These are phyloP conservation scores for Polietes domitor DNA, from an alignment of 2,888 invertebrate genomes.

Conservation along the genomic window DNA sequence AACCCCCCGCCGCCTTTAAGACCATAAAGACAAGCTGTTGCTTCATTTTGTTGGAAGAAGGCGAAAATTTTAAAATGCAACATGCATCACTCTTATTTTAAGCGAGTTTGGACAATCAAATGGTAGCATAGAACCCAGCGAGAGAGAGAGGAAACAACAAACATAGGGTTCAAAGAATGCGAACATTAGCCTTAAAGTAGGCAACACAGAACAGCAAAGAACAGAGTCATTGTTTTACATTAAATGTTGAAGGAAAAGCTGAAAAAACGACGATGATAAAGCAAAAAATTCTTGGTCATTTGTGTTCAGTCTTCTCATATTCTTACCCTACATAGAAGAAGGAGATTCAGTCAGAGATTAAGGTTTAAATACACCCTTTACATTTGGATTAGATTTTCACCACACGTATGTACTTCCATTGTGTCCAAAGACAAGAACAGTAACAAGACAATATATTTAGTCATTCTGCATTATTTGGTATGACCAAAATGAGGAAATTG, in stretches of 20 bases:
- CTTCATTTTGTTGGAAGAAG: background rate
- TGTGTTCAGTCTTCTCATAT: too few relatives aligned
- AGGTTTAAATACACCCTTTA: too few relatives aligned
- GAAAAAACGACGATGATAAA: too few relatives aligned
- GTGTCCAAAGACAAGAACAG: background rate
- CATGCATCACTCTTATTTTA: constrained; percentile 34
- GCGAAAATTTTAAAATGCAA: constrained; percentile 39
- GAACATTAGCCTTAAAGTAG: constrained; percentile 67
- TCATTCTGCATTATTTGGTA: background rate
- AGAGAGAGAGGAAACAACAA: constrained; percentile 14
- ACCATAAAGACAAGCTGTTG: constrained; percentile 28
- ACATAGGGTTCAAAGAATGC: constrained; percentile 48
- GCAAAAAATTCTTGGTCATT: too few relatives aligned
- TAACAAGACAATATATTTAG: background rate
- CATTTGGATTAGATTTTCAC: too few relatives aligned
- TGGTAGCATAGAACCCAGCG: constrained; percentile 17
- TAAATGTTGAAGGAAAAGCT: background rate
- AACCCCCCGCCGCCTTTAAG: background rate
- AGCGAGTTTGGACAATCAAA: constrained; percentile 26
- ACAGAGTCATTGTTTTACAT: background rate
- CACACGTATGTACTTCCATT: too few relatives aligned
- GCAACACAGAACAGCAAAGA: constrained; percentile 32
- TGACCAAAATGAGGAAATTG: too few relatives aligned
- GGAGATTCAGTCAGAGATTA: too few relatives aligned
- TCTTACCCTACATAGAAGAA: too few relatives aligned